Conservation (phyloP, 2,797 vertebrate species). For the Helostoma temminkii region DNA sequence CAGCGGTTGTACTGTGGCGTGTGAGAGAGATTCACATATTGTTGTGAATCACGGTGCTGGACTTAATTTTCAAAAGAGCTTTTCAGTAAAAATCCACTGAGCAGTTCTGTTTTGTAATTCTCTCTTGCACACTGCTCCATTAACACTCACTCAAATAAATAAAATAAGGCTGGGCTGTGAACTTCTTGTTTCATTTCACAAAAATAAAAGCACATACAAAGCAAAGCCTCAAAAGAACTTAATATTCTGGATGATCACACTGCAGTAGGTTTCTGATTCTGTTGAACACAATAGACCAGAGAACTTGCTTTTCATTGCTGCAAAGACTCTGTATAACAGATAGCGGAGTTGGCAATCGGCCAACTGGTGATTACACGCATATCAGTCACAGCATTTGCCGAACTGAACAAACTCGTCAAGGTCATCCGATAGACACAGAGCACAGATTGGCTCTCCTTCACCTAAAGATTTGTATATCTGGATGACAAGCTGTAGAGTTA, state of each 20-base stretch:
- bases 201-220: constrained; percentile 28
- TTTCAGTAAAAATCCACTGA: constrained; percentile 26
- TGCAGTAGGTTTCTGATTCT: constrained; percentile 35
- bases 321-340: constrained; percentile 35
- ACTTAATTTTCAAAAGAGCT: constrained; percentile 34
- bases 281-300: constrained; percentile 31
- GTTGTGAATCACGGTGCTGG: constrained; percentile 57
- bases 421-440: constrained; percentile 65
- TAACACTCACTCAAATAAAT: constrained; percentile 28
- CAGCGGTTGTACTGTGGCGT: constrained; percentile 37
- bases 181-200: constrained; percentile 19
- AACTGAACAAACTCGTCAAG: constrained; percentile 72
- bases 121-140: constrained; percentile 21
- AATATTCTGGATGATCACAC: constrained; percentile 35
- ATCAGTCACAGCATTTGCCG: constrained; percentile 71
- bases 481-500: constrained; percentile 62
- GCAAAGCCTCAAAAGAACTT: constrained; percentile 28
- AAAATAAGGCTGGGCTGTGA: constrained; percentile 18
- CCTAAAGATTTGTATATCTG: constrained; percentile 53
- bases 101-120: constrained; percentile 10
- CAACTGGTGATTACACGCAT: constrained; percentile 66
- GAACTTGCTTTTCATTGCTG: constrained; percentile 36
- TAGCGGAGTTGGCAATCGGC: constrained; percentile 47
- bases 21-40: constrained; percentile 39
- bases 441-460: constrained; percentile 51